A percentile compares a stretch with the other conserved stretches of the same genome.
Conservation (phyloP, 2,888 invertebrate species). For the Lacanobia oleracea region DNA sequence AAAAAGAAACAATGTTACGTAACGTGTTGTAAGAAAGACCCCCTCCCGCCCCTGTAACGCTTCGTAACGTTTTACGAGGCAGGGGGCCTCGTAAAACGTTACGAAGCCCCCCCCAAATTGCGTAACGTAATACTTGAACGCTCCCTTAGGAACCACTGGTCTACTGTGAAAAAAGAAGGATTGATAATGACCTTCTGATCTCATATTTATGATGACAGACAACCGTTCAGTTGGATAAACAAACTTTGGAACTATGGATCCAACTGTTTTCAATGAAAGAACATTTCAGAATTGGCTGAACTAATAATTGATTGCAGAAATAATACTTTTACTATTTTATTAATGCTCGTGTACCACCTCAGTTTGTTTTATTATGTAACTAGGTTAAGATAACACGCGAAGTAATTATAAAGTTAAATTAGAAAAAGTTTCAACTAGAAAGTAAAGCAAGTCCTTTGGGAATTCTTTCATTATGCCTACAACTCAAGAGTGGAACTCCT, state of each 20-base stretch:
- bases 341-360: not conserved
- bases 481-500: no score
- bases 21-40: no score
- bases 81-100: no score
- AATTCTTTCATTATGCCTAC: not conserved
- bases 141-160: no score
- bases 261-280: constrained; percentile 28
- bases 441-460: not conserved
- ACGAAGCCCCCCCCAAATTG: no score
- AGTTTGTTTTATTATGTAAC: not conserved
- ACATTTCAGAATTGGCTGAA: not conserved
- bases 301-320: not conserved
- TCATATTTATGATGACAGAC: constrained; percentile 1
- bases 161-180: no score
- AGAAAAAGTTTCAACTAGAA: not conserved
- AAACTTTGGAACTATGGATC: no score
- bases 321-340: constrained; percentile 10
- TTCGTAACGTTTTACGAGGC: no score
- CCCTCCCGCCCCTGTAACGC: no score
- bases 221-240: no score
- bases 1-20: no score
- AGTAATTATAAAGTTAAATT: not conserved
- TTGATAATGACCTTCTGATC: constrained; percentile 11
- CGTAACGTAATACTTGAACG: no score
- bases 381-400: not conserved